These are phyloP conservation scores for Rhopalosiphum nymphaeae DNA, from an alignment of 2,888 invertebrate genomes.

Conservation along the genomic window DNA sequence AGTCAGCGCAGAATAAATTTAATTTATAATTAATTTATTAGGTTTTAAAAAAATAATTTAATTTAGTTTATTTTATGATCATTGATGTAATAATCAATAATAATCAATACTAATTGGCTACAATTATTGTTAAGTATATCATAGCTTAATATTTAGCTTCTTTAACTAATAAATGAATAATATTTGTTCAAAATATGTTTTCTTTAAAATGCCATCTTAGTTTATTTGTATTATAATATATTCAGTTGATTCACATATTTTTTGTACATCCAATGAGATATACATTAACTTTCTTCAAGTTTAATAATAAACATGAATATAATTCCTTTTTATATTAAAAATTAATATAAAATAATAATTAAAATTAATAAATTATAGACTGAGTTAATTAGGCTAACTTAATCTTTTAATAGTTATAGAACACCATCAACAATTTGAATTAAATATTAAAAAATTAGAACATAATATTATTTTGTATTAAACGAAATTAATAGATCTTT, in stretches of 20 bases:
- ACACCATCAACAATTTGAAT: not conserved
- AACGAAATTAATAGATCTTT: not conserved
- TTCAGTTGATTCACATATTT: not conserved
- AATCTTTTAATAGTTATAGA: not conserved
- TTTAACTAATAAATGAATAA: not conserved
- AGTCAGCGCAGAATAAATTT: not conserved
- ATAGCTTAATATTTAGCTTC: not conserved
- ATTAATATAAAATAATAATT: too few relatives aligned
- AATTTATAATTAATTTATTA: not conserved
- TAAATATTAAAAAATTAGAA: not conserved
- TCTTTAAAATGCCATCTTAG: not conserved
- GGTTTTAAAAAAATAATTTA: not conserved
- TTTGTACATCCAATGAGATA: not conserved
- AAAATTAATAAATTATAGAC: too few relatives aligned
- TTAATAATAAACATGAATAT: not conserved
- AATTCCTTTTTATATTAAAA: not conserved
- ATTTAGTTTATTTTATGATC: not conserved
- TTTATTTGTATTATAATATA: not conserved
- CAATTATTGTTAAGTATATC: not conserved
- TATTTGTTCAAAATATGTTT: too few relatives aligned
- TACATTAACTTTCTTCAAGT: not conserved
- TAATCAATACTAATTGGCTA: not conserved
- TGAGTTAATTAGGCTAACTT: not conserved
- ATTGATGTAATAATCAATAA: not conserved
- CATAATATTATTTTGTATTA: not conserved